A percentile compares a stretch with the other conserved stretches of the same genome.
Conservation (phyloP, 1,140 invertebrate species). For the silkworm (Bombyx mori) region ASM3026992v2 NC_085125.1:10959001-10959500, state of each 20-base stretch:
- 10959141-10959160: conserved; percentile 68
- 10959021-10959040: conserved; percentile 85
- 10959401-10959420: conserved; percentile 79
- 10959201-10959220: conserved; percentile 81
- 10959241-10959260: conserved; percentile 74
- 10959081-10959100: conserved; percentile 81
- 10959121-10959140: conserved; percentile 85
- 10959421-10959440: conserved; percentile 85
- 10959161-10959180: conserved; percentile 78
- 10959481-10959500: conserved; percentile 82
- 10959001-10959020: conserved; percentile 79
- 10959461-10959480: conserved; percentile 83
- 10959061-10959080: conserved; percentile 88
- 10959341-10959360: conserved; percentile 86
- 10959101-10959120: conserved; percentile 81
- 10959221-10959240: conserved; percentile 76
- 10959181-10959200: conserved; percentile 84
- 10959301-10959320: conserved; percentile 83
- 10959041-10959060: conserved; percentile 89
- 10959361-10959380: conserved; percentile 76
- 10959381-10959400: conserved; percentile 78
- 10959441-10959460: conserved; percentile 88
- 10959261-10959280: conserved; percentile 82
- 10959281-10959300: conserved; percentile 81
- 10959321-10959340: conserved; percentile 81